phyloP scores from a whole-genome alignment of 2,797 vertebrate genomes.

The Cossypha caffra region DNA sequence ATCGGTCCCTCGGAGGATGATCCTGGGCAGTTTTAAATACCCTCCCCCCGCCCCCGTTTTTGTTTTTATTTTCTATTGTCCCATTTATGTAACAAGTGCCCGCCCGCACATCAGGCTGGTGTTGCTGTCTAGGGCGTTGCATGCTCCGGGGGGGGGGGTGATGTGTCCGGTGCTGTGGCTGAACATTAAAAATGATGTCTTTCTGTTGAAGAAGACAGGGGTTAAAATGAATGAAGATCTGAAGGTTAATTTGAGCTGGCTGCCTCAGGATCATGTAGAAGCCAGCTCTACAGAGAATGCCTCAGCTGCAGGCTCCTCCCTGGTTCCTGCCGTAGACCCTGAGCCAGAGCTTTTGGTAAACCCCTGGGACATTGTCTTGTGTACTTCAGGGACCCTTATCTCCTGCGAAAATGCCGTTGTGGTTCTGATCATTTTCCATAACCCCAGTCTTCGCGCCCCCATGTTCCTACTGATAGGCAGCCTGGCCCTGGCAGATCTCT shows the following conservation, averaged over 20 bases:
- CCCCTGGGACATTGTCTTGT: slow-evolving; percentile 98
- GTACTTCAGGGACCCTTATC: slow-evolving; percentile 95
- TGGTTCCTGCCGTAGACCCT: slow-evolving; percentile 75
- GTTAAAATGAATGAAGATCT: slow-evolving; percentile 94
- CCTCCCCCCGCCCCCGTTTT: background rate
- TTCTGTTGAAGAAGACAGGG: slow-evolving; percentile 82
- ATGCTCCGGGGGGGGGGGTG: slow-evolving; percentile 39
- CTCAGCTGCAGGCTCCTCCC: slow-evolving; percentile 80
- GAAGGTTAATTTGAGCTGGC: slow-evolving; percentile 88
- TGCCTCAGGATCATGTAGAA: slow-evolving; percentile 86
- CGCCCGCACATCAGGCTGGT: background rate
- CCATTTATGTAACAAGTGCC: slow-evolving; percentile 61
- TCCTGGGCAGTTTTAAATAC: background rate
- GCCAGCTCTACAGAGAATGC: slow-evolving; percentile 85
- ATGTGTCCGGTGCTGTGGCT: slow-evolving; percentile 9
- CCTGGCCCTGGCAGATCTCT: slow-evolving; percentile 94
- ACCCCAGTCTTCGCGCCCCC: slow-evolving; percentile 91
- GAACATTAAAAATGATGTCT: slow-evolving; percentile 76
- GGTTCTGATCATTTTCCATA: slow-evolving; percentile 99
- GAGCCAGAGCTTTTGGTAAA: slow-evolving; percentile 88
- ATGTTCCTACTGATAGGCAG: slow-evolving; percentile 99
- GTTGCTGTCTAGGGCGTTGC: slow-evolving; percentile 47
- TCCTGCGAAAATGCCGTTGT: slow-evolving; percentile 97
- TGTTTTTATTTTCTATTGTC: background rate
- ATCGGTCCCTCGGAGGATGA: background rate